Base-by-base conservation (phyloP, 1,140 invertebrate genomes). In the Nephotettix cincticeps region DNA sequence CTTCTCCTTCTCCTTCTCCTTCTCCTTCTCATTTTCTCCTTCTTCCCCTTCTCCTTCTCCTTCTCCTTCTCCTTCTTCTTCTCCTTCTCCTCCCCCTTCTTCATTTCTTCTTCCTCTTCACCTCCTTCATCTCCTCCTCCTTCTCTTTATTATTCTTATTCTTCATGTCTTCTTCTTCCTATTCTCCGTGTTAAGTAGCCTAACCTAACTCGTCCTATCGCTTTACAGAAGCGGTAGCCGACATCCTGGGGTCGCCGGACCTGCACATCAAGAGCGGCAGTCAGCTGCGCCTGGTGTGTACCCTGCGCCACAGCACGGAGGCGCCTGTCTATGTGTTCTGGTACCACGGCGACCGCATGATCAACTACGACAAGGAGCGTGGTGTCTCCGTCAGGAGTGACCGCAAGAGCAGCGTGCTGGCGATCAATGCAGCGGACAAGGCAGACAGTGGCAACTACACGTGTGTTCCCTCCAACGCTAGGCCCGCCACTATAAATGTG, bases 381-480 rank as follows among this genome's bases (percentile, higher is more conserved):
- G 77, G 77, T 0, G 73, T 79, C 11, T 25, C 45, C 6, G 77
- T 78, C 25, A 77, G 76, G 27, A 82, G 80, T 58, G 80, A 80
- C 11, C 78, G 79, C n/a, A 85, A 87, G 64, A 86, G 84, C 64
- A 88, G 86, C 70, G 85, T 84, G 72, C 81, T 93, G 68, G 87
- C 87, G 67, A 90, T 93, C 71, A 85, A 85, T 32, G 85, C 83
- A 72, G 89, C 90, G 19, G 85, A 87, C 56, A 85, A 84, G 17
- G 83, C 87, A 9, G 92, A 96, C 76, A 92, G 92, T 13, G 93
- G 93, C 13, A 95, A 95, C 81, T 96, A 95, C 80, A 93, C 92
- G 6, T 96, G 93, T 78, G 87, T 92, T 47, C 91, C 93, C 1
- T 93, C 91, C 78, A 94, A 94, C 77, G 92, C 93, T 6, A 88